Evolutionary conservation across 2,797 vertebrate genomes (phyloP).

Genomic region (Microchirus variegatus): DNA sequence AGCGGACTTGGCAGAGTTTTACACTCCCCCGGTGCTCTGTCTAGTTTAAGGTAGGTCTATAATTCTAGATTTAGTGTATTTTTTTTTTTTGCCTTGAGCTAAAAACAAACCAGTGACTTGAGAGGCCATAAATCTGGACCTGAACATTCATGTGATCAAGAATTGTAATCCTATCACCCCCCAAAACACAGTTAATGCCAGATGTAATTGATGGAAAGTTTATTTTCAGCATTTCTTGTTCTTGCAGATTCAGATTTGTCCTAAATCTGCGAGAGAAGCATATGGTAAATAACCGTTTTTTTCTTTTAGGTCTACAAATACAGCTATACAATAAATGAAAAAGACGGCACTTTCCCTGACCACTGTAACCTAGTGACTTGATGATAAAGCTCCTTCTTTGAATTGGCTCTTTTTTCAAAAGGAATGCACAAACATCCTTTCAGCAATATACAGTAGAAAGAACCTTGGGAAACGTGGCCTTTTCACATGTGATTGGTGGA

Average conservation of each 20-base stretch:
- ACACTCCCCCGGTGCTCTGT: too few species aligned
- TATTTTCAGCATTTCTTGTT: constrained; percentile 11
- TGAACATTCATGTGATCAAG: too few species aligned
- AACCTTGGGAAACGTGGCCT: neutral
- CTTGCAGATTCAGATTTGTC: constrained; percentile 14
- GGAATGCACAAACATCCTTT: constrained; percentile 31
- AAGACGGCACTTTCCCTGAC: constrained; percentile 34
- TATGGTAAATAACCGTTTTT: constrained; percentile 29
- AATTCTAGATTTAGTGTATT: too few species aligned
- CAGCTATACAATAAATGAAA: constrained; percentile 26
- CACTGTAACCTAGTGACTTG: constrained; percentile 10
- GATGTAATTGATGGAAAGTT: too few species aligned
- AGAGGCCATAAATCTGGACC: too few species aligned
- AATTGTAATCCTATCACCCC: too few species aligned
- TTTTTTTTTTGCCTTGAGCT: too few species aligned
- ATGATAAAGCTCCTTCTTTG: too few species aligned
- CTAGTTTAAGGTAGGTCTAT: too few species aligned
- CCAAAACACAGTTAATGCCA: too few species aligned
- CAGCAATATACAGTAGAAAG: neutral
- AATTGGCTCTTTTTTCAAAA: constrained; percentile 13
- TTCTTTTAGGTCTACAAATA: constrained; percentile 26
- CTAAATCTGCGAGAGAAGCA: constrained; percentile 17
- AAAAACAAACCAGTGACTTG: too few species aligned
- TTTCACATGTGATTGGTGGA: constrained; percentile 16
- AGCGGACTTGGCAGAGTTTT: too few species aligned